Conservation (phyloP, 2,113 vertebrate genomes). For the Polypterus senegalus region DNA sequence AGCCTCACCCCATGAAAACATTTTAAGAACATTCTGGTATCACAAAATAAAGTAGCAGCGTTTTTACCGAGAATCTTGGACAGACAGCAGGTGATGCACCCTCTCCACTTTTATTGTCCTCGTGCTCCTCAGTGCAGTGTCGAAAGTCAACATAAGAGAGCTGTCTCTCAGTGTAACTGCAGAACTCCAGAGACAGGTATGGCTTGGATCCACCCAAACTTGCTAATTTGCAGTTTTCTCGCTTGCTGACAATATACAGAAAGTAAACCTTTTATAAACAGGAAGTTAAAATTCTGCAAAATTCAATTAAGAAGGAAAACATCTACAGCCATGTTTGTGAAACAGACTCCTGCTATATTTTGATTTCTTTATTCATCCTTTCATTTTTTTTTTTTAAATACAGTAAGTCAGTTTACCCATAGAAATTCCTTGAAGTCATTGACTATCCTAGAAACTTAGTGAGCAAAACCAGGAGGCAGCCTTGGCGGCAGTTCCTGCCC, state of each 20-base stretch:
- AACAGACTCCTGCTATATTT: too few species aligned
- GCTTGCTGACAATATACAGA: constrained; percentile 45
- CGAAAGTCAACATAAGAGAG: constrained; percentile 62
- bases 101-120: neutral
- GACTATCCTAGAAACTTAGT: too few species aligned
- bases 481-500: too few species aligned
- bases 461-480: too few species aligned
- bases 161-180: constrained; percentile 49
- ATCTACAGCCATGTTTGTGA: too few species aligned
- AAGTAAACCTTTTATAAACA: neutral
- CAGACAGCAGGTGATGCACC: constrained; percentile 37
- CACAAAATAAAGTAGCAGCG: neutral
- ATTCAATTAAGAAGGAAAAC: neutral
- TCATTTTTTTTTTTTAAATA: too few species aligned
- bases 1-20: neutral
- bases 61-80: constrained; percentile 63
- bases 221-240: constrained; percentile 56
- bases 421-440: too few species aligned
- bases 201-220: constrained; percentile 28
- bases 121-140: constrained; percentile 31
- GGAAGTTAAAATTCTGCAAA: neutral
- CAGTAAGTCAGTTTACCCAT: too few species aligned
- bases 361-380: too few species aligned
- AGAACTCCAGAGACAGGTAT: constrained; percentile 60
- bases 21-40: neutral